These are phyloP conservation scores for Spodoptera picta DNA, from an alignment of 2,888 invertebrate genomes.

Conservation along the genomic window DNA sequence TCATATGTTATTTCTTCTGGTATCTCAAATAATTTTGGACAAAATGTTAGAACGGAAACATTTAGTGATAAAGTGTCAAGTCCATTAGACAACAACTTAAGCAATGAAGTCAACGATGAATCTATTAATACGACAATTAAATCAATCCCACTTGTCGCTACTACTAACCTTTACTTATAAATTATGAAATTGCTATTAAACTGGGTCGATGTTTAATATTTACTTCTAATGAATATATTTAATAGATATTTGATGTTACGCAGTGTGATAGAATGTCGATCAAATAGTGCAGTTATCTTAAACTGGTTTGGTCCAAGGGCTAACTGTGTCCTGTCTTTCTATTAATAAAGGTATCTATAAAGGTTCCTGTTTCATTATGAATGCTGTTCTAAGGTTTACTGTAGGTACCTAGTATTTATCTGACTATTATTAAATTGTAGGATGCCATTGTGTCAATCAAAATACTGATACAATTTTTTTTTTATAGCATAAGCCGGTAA, in stretches of 20 bases:
- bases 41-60: too few species aligned
- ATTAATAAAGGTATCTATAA: not conserved
- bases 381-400: too few species aligned
- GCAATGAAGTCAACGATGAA: constrained; percentile 6
- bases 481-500: too few species aligned
- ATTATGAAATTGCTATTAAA: constrained; percentile 24
- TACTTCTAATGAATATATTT: constrained; percentile 34
- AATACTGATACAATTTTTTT: too few species aligned
- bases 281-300: constrained; percentile 16
- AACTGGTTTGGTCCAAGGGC: constrained; percentile 27
- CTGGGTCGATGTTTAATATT: constrained; percentile 44
- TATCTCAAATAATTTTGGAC: too few species aligned
- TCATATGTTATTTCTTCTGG: too few species aligned
- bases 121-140: constrained; percentile 30
- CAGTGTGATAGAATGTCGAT: constrained; percentile 22
- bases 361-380: too few species aligned
- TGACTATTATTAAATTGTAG: too few species aligned
- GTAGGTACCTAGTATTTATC: not conserved
- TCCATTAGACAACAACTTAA: too few species aligned
- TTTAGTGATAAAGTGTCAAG: too few species aligned
- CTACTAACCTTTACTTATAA: constrained; percentile 27
- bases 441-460: too few species aligned
- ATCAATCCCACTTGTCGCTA: constrained; percentile 13
- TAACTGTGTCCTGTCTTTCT: not conserved
- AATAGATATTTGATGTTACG: constrained; percentile 29